A percentile compares a stretch with the other conserved stretches of the same genome.
Conservation (phyloP, 1,140 invertebrate species). For the Aradophagus sp. region DNA sequence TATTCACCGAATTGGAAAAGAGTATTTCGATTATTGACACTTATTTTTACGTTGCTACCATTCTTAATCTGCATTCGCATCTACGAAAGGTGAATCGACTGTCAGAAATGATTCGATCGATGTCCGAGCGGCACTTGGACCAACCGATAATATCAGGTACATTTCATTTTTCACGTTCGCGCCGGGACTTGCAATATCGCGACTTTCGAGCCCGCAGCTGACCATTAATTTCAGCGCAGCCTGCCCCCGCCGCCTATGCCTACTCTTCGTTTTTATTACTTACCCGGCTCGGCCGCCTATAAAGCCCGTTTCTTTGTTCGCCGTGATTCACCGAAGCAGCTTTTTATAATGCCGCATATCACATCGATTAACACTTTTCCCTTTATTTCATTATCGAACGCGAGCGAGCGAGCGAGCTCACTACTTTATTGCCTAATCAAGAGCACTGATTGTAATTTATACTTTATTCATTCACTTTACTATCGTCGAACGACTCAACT, state of each 20-base stretch:
- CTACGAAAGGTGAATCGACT: too few relatives aligned
- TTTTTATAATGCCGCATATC: slow-evolving; percentile 47
- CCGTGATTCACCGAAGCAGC: slow-evolving; percentile 49
- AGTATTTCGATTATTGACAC: too few relatives aligned
- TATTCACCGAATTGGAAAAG: too few relatives aligned
- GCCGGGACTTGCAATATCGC: slow-evolving; percentile 45
- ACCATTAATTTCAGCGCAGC: slow-evolving; percentile 49
- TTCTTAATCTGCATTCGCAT: too few relatives aligned
- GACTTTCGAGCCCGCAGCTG: slow-evolving; percentile 50
- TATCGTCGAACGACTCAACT: too few relatives aligned
- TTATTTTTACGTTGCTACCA: too few relatives aligned
- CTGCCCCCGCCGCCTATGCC: slow-evolving; percentile 25
- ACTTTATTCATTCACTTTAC: background rate
- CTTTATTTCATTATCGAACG: slow-evolving; percentile 19
- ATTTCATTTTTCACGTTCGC: slow-evolving; percentile 47
- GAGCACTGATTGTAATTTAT: background rate
- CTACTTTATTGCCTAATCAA: slow-evolving; percentile 18
- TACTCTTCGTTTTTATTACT: slow-evolving; percentile 51
- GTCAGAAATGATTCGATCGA: slow-evolving; percentile 22
- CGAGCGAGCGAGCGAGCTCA: slow-evolving; percentile 1
- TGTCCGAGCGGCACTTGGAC: slow-evolving; percentile 5
- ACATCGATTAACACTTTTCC: slow-evolving; percentile 42
- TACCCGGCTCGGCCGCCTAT: slow-evolving; percentile 36
- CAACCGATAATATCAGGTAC: background rate
- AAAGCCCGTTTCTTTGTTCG: slow-evolving; percentile 53